Percentiles rank a stretch among this genome's conserved stretches.
Conservation (phyloP, 2,113 vertebrate genomes). For the Nyctereutes procyonoides region DNA sequence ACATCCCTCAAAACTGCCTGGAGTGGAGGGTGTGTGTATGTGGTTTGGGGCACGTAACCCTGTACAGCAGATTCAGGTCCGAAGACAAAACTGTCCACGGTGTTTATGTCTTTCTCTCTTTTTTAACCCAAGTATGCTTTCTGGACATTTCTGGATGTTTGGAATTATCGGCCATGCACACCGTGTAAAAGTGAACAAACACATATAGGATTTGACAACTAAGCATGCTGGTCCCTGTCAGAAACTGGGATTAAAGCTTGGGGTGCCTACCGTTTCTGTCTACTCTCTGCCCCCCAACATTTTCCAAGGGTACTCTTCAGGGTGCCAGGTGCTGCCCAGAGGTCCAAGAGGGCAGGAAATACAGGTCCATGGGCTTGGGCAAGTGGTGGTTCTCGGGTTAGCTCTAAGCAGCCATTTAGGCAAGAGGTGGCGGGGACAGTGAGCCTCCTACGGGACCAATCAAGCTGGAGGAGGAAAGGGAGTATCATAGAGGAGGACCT, state of each 20-base stretch:
- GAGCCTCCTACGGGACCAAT: not conserved
- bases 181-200: not conserved
- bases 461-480: not conserved
- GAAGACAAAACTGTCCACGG: not conserved
- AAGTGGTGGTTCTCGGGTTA: not conserved
- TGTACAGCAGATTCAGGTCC: not conserved
- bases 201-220: not conserved
- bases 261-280: rapidly evolving
- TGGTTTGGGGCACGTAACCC: not conserved
- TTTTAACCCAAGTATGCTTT: not conserved
- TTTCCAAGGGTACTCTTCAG: not conserved
- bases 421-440: not conserved
- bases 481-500: rapidly evolving
- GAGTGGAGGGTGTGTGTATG: no score
- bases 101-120: not conserved
- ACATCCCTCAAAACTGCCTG: not conserved
- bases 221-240: not conserved
- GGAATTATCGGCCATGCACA: not conserved
- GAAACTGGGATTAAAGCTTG: not conserved
- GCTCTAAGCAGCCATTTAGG: not conserved
- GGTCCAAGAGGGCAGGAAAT: not conserved
- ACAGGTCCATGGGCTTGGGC: not conserved
- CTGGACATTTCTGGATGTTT: not conserved
- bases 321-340: not conserved
- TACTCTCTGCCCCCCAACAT: not conserved